Base-by-base conservation (phyloP, 2,797 vertebrate species). In the Moxostoma hubbsi region DNA sequence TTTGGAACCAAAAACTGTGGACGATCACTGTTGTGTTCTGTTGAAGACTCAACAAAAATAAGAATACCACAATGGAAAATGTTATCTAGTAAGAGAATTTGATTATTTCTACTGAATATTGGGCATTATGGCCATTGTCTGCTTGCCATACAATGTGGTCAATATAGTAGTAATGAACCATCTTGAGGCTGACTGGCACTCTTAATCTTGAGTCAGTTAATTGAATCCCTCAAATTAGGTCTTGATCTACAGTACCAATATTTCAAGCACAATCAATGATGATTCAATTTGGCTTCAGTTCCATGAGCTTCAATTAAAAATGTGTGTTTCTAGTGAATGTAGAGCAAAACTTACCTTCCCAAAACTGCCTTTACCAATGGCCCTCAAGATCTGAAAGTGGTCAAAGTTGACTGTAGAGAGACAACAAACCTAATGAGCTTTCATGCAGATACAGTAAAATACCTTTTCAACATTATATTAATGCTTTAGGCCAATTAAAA, bases 281-380 rank as follows among this genome's bases (percentile, higher is more conserved):
- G 2, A 64, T 45, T 72, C 5, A 43, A 12, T 72, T 72, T 79
- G 59, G 53, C 67, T 10, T 65, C 12, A 43, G 59, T 49, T 63
- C 36, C 0, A 55, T 45, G 9, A 0, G 9, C 36, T 64, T 53
- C 9, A 2, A 75, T 24, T 47, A 47, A 11, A 11, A 15, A 1
- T 47, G 9, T 69, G 13, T 47, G 43, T 57, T 9, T 75, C 5
- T 57, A 47, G 8, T 18, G 15, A 78, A 71, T 55, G 24, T 13
- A 16, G n/a, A 61, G 45, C 16, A 49, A 8, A 5, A 86, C 95
- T 93, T 88, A 99, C 98, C 94, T 99, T 99, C 83, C 98, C 98
- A 4, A 99, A 99, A 87, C 97, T 99, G 83, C 98, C 98, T 91
- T 98, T 99, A 79, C 98, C 98, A 80, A 86, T 99, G 55, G 97